These are phyloP conservation scores for Bambusicola thoracicus DNA, from an alignment of 2,113 vertebrate genomes.

Conservation along the genomic window DNA sequence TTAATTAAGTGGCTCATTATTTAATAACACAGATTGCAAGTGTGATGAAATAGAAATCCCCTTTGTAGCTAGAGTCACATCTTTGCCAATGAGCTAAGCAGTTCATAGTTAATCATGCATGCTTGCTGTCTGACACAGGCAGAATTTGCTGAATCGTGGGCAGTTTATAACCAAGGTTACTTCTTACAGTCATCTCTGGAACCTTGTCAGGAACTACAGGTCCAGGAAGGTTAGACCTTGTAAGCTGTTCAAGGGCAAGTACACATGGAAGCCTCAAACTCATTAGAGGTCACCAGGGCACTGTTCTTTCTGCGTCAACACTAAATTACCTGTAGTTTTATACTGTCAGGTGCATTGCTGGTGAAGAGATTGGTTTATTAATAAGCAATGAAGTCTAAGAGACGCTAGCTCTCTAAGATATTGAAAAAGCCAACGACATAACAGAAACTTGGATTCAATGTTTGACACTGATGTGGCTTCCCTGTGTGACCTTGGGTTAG, in stretches of 20 bases:
- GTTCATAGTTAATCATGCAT: slow-evolving; percentile 32
- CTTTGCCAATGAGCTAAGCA: slow-evolving; percentile 47
- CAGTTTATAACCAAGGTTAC: slow-evolving; percentile 44
- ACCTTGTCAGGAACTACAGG: not conserved
- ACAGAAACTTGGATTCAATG: fast-evolving
- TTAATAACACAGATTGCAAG: slow-evolving; percentile 65
- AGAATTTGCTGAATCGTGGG: slow-evolving; percentile 53
- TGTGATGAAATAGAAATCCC: slow-evolving; percentile 57
- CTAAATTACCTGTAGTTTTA: not conserved
- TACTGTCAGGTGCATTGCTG: not conserved
- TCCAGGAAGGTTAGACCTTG: not conserved
- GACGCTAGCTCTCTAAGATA: not conserved
- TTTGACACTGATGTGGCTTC: not conserved
- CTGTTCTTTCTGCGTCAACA: not conserved
- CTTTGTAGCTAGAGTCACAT: slow-evolving; percentile 39
- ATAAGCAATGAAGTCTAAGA: not conserved
- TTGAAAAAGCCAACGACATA: not conserved
- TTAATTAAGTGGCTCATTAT: slow-evolving; percentile 62
- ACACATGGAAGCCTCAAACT: not conserved
- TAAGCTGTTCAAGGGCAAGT: slow-evolving; percentile 31
- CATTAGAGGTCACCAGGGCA: not conserved
- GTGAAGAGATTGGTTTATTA: not conserved
- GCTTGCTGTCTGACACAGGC: slow-evolving; percentile 26
- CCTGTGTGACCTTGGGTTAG: not conserved
- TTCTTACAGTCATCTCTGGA: not conserved